Conservation (phyloP, 2,797 vertebrate genomes). For the Urosaurus nigricauda region DNA sequence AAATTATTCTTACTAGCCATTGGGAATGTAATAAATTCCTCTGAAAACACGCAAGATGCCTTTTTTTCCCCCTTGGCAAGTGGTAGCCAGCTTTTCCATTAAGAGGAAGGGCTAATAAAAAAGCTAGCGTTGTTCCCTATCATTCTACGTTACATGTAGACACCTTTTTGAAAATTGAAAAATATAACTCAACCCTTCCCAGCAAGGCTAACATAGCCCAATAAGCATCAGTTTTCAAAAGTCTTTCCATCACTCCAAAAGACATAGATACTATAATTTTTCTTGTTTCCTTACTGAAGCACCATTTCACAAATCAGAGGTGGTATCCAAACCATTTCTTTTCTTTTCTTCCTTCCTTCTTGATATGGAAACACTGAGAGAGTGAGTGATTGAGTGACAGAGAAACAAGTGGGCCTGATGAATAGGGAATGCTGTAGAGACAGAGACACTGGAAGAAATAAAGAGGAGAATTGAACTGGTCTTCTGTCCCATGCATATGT, state of each 20-base stretch:
- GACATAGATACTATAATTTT: background rate
- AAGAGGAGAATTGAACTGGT: background rate
- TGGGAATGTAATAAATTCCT: background rate
- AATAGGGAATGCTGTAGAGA: background rate
- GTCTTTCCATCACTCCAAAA: background rate
- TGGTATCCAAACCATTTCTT: background rate
- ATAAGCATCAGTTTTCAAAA: background rate
- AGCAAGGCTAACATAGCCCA: background rate
- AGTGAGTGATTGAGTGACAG: background rate
- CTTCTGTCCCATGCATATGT: background rate
- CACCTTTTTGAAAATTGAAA: background rate
- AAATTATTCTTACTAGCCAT: background rate
- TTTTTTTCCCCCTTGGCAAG: background rate
- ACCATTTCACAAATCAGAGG: background rate
- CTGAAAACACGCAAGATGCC: background rate
- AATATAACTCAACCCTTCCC: background rate
- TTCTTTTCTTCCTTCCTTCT: background rate
- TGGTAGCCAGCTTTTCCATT: background rate
- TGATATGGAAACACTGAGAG: background rate
- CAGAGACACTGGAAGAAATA: background rate
- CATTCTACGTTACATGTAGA: background rate
- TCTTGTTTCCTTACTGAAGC: background rate
- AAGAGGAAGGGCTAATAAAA: background rate
- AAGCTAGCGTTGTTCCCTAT: background rate
- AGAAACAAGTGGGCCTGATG: background rate